phyloP scores from a whole-genome alignment of 2,113 vertebrate genomes.

The Sula dactylatra region DNA sequence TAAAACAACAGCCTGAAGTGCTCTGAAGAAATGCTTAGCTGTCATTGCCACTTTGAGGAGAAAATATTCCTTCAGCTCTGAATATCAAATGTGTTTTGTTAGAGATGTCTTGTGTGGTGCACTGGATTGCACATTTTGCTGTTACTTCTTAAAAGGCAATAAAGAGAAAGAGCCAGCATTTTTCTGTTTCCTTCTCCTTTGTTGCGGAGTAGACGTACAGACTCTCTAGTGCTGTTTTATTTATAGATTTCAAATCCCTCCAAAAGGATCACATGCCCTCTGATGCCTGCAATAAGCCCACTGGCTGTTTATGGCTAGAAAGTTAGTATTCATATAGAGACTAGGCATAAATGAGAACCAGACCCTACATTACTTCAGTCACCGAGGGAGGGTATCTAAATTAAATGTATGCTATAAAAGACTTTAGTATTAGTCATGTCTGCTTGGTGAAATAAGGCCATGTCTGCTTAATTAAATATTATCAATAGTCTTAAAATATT shows the following conservation, averaged over 20 bases:
- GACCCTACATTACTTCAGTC: background rate
- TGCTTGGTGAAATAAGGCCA: constrained; percentile 10
- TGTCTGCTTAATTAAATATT: constrained; percentile 27
- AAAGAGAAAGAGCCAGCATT: background rate
- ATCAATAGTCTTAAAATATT: constrained; percentile 30
- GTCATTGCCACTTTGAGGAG: background rate
- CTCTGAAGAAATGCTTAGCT: background rate
- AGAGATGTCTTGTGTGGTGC: background rate
- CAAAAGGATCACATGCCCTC: background rate
- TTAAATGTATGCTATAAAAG: constrained; percentile 24
- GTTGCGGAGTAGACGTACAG: background rate
- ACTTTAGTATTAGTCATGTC: background rate
- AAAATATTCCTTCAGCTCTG: background rate
- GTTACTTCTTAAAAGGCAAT: background rate
- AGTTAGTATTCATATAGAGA: constrained; percentile 10
- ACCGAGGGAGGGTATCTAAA: background rate
- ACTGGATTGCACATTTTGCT: background rate
- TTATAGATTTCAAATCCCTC: constrained; percentile 3
- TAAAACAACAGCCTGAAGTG: background rate
- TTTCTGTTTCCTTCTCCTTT: background rate
- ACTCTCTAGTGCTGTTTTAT: background rate
- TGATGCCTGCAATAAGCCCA: background rate
- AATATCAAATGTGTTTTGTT: background rate
- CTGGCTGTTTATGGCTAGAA: background rate
- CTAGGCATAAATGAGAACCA: constrained; percentile 38